These are phyloP conservation scores for Panonychus citri DNA, from an alignment of 1,140 invertebrate genomes.

Conservation along the genomic window DNA sequence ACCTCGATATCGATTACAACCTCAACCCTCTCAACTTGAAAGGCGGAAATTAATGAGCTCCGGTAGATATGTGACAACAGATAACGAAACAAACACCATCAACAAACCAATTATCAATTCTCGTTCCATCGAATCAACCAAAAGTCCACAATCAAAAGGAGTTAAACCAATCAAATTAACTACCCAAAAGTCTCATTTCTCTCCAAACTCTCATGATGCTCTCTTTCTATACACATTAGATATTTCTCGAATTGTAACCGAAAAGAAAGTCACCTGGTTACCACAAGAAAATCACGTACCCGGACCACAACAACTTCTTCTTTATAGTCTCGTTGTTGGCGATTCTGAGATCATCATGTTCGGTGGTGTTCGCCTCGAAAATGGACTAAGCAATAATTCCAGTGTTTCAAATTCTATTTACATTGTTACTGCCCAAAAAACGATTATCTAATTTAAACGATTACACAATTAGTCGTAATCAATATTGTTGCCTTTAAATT, in stretches of 20 bases:
- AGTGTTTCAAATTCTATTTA: not conserved
- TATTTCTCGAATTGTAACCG: slow-evolving; percentile 38
- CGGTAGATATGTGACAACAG: not conserved
- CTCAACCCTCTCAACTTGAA: not conserved
- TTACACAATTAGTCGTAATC: too few species aligned
- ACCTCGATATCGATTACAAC: not conserved
- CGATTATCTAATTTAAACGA: not conserved
- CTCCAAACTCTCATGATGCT: slow-evolving; percentile 21
- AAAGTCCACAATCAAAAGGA: not conserved
- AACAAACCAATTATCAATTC: not conserved
- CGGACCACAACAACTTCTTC: slow-evolving; percentile 55
- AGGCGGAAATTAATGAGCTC: not conserved
- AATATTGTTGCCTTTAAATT: too few species aligned
- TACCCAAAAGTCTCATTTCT: not conserved
- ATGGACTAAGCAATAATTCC: not conserved
- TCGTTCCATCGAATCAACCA: not conserved
- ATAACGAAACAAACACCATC: not conserved
- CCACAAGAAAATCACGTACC: slow-evolving; percentile 27
- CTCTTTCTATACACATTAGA: slow-evolving; percentile 63
- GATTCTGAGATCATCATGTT: slow-evolving; percentile 80
- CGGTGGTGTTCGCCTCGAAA: slow-evolving; percentile 45
- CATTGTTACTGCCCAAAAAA: not conserved
- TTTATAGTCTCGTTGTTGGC: slow-evolving; percentile 66
- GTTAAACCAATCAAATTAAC: not conserved
- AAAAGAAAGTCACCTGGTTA: slow-evolving; percentile 42